These are phyloP conservation scores for Botia kubotai DNA, from an alignment of 2,797 vertebrate genomes.

Conservation along the genomic window DNA sequence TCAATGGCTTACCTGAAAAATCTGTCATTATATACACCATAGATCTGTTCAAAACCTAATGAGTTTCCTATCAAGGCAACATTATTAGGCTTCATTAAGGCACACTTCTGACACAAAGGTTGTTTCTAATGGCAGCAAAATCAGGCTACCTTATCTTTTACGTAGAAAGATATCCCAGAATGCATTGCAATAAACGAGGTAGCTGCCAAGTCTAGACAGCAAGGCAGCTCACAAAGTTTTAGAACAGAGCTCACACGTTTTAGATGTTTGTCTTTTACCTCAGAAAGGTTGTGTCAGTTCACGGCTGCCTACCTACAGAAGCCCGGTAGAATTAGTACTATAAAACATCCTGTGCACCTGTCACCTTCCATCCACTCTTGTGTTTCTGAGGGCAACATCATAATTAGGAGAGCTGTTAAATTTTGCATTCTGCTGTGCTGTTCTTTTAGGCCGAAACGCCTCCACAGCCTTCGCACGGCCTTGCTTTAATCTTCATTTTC, in stretches of 20 bases:
- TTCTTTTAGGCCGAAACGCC: slow-evolving; percentile 40
- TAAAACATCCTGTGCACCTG: slow-evolving; percentile 51
- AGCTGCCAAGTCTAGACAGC: background rate
- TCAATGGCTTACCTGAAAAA: too few relatives aligned
- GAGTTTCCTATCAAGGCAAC: too few relatives aligned
- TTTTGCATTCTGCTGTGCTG: slow-evolving; percentile 54
- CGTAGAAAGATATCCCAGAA: background rate
- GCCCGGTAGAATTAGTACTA: slow-evolving; percentile 39
- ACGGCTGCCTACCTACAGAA: slow-evolving; percentile 3
- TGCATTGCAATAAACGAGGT: background rate
- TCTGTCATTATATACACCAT: too few relatives aligned
- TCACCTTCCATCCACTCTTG: slow-evolving; percentile 58
- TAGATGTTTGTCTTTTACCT: slow-evolving; percentile 14
- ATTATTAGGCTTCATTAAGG: too few relatives aligned
- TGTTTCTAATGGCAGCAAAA: background rate
- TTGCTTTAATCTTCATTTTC: slow-evolving; percentile 56
- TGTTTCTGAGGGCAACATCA: slow-evolving; percentile 50
- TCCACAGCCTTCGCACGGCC: slow-evolving; percentile 31
- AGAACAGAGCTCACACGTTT: background rate
- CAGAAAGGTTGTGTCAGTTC: slow-evolving; percentile 8
- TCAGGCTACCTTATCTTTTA: too few relatives aligned
- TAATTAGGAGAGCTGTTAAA: slow-evolving; percentile 62
- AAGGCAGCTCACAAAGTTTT: background rate
- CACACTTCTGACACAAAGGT: too few relatives aligned
- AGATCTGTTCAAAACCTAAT: too few relatives aligned